Evolutionary conservation across 2,888 invertebrate species (phyloP), one percentile per base, ranked within the genome.

Genomic region (Biston betularia): DNA sequence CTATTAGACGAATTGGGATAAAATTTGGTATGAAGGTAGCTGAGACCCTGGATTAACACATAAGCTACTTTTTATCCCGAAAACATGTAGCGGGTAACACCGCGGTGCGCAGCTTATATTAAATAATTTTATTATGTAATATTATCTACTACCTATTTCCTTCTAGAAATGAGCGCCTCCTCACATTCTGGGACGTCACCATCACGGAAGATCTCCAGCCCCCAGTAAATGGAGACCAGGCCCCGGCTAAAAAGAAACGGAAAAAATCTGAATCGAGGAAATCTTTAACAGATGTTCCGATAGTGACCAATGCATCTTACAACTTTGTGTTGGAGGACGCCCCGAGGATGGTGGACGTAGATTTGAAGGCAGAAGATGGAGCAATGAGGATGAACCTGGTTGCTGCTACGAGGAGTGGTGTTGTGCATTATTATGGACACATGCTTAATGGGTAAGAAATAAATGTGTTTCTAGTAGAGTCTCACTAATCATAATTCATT

Each of bases 371-470:
- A 5, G 92, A 93, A 10, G 94, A 95, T 6, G 94, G 94, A 0
- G 94, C 94, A 10, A 93, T 92, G 0, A 90, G 89, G 74, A 89
- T 86, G 85, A 95, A 73, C 85, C 90, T 84, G 76, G 87, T 93
- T 0, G 95, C 95, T 0, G 94, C 95, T 0, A 97, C 97, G 0
- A 94, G 96, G 75, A 96, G 96, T 79, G 98, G 98, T 0, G 95
- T 96, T 7, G 95, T 97, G 46, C 96, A 98, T 86, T 92, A 97
- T 63, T 98, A 97, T 85, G 95, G 96, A 58, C 96, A 97, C 78
- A 95, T 95, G 72, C 90, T 97, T 45, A 97, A 97, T 89, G 97
- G 97, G 95, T 96, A 85, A 90, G 94, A 76, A 58, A 61, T 55
- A 3, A 62, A 12, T 44, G 14, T 38, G 8, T 14, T 55, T 44